Evolutionary conservation across 2,888 invertebrate genomes (phyloP).

Genomic region (Leucoma salicis): DNA sequence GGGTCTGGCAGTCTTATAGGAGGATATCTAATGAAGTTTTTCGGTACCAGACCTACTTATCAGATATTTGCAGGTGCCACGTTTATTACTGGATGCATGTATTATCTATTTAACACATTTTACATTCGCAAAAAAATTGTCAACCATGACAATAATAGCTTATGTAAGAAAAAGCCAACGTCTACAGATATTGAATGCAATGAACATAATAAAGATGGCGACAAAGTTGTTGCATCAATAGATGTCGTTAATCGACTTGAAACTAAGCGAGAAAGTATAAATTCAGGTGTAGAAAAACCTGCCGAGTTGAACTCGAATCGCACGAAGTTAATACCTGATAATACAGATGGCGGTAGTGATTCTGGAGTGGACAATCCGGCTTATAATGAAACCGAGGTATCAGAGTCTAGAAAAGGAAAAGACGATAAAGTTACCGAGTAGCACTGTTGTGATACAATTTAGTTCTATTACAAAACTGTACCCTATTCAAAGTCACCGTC

Average conservation of each 20-base stretch:
- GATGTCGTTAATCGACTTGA: slow-evolving; percentile 54
- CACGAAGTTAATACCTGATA: slow-evolving; percentile 50
- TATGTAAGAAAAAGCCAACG: slow-evolving; percentile 80
- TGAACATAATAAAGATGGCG: slow-evolving; percentile 46
- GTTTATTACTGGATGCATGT: slow-evolving; percentile 84
- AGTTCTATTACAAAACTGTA: background rate
- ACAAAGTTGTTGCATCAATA: slow-evolving; percentile 41
- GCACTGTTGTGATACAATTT: slow-evolving; percentile 28
- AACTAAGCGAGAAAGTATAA: slow-evolving; percentile 24
- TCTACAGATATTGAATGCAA: slow-evolving; percentile 57
- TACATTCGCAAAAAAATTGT: slow-evolving; percentile 83
- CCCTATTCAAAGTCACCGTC: no score
- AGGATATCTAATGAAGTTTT: slow-evolving; percentile 87
- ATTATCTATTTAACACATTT: slow-evolving; percentile 85
- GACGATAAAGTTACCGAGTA: slow-evolving; percentile 42
- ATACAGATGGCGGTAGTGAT: slow-evolving; percentile 72
- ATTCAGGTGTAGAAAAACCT: slow-evolving; percentile 25
- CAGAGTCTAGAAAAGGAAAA: slow-evolving; percentile 47
- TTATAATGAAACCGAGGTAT: slow-evolving; percentile 58
- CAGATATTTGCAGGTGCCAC: slow-evolving; percentile 85
- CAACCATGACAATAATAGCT: slow-evolving; percentile 74
- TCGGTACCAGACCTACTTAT: slow-evolving; percentile 88
- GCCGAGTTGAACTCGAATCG: slow-evolving; percentile 26
- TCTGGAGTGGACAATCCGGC: slow-evolving; percentile 75
- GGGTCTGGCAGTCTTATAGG: slow-evolving; percentile 89